phyloP scores from a whole-genome alignment of 2,113 vertebrate species.

The Platanista minor region DNA sequence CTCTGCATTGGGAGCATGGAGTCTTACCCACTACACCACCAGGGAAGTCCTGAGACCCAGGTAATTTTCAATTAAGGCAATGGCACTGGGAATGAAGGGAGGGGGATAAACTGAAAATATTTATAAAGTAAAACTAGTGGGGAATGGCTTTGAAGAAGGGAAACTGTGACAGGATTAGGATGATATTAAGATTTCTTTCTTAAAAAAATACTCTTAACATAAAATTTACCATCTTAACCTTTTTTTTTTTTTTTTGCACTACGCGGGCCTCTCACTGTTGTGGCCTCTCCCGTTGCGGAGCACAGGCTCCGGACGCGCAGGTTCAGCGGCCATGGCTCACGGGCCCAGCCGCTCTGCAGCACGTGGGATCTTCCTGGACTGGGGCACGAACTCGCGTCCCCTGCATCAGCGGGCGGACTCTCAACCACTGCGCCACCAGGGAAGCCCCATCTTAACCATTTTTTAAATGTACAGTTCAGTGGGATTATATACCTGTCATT shows the following conservation, averaged over 20 bases:
- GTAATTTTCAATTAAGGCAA: not conserved
- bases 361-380: too few species aligned
- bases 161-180: not conserved
- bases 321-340: too few species aligned
- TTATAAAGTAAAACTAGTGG: not conserved
- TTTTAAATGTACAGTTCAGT: not conserved
- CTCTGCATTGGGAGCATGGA: too few species aligned
- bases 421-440: too few species aligned
- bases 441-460: not conserved
- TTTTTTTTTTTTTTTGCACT: too few species aligned
- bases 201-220: not conserved
- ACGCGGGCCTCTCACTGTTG: too few species aligned
- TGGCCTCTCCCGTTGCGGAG: too few species aligned
- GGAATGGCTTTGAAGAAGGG: not conserved
- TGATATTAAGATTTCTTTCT: not conserved
- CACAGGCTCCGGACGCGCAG: too few species aligned
- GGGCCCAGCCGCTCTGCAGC: accelerated
- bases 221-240: not conserved
- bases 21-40: too few species aligned
- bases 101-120: not conserved
- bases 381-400: too few species aligned
- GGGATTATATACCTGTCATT: not conserved
- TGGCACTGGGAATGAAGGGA: not conserved
- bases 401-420: too few species aligned
- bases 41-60: not conserved